A percentile compares a stretch with the other conserved stretches of the same genome.
These are phyloP conservation scores for Odontomachus brunneus DNA, from an alignment of 1,140 invertebrate genomes.

Conservation along the genomic window DNA sequence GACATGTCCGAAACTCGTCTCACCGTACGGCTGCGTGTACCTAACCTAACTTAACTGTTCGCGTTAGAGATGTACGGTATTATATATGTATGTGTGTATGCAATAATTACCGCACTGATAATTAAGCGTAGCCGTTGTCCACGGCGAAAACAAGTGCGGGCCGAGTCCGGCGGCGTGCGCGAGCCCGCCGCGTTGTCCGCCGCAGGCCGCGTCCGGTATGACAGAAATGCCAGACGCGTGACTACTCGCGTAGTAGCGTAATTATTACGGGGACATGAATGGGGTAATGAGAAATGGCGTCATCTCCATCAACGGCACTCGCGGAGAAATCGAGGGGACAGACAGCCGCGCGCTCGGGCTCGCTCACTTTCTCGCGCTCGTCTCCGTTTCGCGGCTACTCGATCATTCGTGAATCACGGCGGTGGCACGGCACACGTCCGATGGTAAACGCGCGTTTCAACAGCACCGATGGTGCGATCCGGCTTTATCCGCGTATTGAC, in stretches of 20 bases:
- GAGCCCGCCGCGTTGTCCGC: neutral
- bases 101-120: conserved; percentile 40
- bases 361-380: conserved; percentile 54
- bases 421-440: conserved; percentile 25
- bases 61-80: too few species aligned
- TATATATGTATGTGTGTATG: neutral
- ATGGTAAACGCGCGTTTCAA: neutral
- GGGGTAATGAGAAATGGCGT: conserved; percentile 73
- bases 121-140: conserved; percentile 44
- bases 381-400: conserved; percentile 32
- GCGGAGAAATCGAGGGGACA: conserved; percentile 60
- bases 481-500: too few species aligned
- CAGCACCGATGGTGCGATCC: too few species aligned
- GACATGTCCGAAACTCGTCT: conserved; percentile 52
- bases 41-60: too few species aligned
- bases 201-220: too few species aligned
- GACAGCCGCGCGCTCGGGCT: neutral
- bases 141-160: conserved; percentile 27
- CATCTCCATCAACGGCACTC: conserved; percentile 61
- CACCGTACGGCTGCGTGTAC: neutral
- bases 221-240: conserved; percentile 56
- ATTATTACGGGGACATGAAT: conserved; percentile 72
- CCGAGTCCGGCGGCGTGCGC: neutral
- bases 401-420: conserved; percentile 57
- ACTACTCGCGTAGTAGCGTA: conserved; percentile 65